These are phyloP conservation scores for Brachionus angularis DNA, from an alignment of 1,140 invertebrate species.

Conservation along the genomic window DNA sequence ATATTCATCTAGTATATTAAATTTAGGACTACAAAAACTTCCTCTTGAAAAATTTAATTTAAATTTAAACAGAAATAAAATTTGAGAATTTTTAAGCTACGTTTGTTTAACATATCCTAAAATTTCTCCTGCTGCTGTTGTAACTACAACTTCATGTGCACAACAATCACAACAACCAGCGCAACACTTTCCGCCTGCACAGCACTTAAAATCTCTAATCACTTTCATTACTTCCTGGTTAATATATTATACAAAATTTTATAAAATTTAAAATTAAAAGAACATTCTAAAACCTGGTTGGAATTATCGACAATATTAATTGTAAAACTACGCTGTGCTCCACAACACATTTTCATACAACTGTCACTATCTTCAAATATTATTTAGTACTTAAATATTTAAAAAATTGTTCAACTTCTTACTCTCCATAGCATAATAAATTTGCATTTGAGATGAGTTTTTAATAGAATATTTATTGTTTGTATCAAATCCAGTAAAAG, in stretches of 20 bases:
- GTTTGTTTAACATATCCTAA: slow-evolving; percentile 45
- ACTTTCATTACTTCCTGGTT: slow-evolving; percentile 51
- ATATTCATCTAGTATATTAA: slow-evolving; percentile 19
- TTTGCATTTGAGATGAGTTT: slow-evolving; percentile 52
- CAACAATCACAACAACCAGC: slow-evolving; percentile 41
- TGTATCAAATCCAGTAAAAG: slow-evolving; percentile 79
- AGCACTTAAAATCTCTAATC: slow-evolving; percentile 51
- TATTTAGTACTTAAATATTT: neutral
- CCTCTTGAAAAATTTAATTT: neutral
- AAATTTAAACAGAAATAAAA: neutral
- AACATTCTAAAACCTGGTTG: slow-evolving; percentile 59
- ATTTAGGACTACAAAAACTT: slow-evolving; percentile 17
- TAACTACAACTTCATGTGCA: slow-evolving; percentile 41
- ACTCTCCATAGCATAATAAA: slow-evolving; percentile 56
- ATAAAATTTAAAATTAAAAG: neutral
- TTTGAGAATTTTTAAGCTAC: slow-evolving; percentile 10
- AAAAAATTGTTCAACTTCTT: neutral
- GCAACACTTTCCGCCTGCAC: slow-evolving; percentile 31
- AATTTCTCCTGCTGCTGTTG: slow-evolving; percentile 31
- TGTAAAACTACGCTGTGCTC: slow-evolving; percentile 72
- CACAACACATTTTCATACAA: slow-evolving; percentile 72
- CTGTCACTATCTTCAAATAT: slow-evolving; percentile 66
- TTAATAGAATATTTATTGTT: slow-evolving; percentile 67
- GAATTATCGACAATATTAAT: slow-evolving; percentile 77
- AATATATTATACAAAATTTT: neutral